Conservation (phyloP, 2,797 vertebrate species). For the Microhierax caerulescens region DNA sequence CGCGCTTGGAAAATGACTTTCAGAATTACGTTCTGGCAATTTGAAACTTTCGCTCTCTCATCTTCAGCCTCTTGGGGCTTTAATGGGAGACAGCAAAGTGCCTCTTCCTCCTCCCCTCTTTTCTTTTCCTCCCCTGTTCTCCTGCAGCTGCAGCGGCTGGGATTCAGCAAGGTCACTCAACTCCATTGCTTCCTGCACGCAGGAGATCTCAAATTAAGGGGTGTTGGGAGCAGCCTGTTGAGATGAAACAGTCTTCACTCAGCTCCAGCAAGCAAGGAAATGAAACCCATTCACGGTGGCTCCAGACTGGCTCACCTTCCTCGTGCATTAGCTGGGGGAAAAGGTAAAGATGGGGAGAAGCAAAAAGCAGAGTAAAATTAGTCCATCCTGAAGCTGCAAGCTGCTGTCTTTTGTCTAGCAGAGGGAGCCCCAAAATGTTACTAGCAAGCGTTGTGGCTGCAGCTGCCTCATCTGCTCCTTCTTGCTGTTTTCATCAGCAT, state of each 20-base stretch:
- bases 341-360: neutral
- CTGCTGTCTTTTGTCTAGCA: neutral
- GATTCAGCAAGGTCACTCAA: slow-evolving; percentile 60
- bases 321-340: neutral
- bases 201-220: slow-evolving; percentile 61
- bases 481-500: neutral
- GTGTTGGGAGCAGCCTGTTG: slow-evolving; percentile 41
- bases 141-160: neutral
- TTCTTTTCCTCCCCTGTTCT: slow-evolving; percentile 42
- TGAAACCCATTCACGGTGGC: neutral
- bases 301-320: neutral
- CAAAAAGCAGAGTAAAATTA: neutral
- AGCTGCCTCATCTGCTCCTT: neutral
- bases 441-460: neutral
- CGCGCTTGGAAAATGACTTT: slow-evolving; percentile 63
- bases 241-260: slow-evolving; percentile 36
- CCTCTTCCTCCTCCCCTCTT: slow-evolving; percentile 51
- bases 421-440: neutral
- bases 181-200: slow-evolving; percentile 40
- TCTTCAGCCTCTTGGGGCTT: slow-evolving; percentile 65
- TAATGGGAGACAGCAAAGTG: slow-evolving; percentile 68
- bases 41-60: slow-evolving; percentile 57
- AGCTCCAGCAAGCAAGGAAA: neutral
- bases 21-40: slow-evolving; percentile 54
- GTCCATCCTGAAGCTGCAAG: neutral